Conservation (phyloP, 2,888 invertebrate genomes). For the Hydraecia micacea region DNA sequence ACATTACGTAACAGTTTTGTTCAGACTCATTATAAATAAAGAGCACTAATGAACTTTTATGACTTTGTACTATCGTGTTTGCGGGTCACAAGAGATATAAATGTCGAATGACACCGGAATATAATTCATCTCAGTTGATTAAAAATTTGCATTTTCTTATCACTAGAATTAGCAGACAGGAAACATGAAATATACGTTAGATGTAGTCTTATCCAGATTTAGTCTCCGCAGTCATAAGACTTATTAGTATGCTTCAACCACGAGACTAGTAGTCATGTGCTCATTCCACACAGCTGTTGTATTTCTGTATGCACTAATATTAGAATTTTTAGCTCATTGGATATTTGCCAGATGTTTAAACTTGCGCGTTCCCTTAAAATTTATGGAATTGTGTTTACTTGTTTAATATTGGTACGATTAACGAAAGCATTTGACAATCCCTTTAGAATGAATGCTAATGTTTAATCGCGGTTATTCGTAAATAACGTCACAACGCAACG, state of each 20-base stretch:
- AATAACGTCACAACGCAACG: constrained; percentile 16
- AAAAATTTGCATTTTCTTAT: constrained; percentile 35
- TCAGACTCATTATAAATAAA: constrained; percentile 43
- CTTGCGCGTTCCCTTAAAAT: constrained; percentile 80
- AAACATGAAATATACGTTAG: constrained; percentile 20
- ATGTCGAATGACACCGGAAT: constrained; percentile 13
- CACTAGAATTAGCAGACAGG: constrained; percentile 13
- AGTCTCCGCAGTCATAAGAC: constrained; percentile 68
- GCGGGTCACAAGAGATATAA: constrained; percentile 24
- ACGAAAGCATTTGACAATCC: constrained; percentile 37
- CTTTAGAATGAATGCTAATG: constrained; percentile 17
- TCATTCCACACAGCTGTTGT: constrained; percentile 82
- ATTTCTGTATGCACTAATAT: constrained; percentile 87
- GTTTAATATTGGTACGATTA: constrained; percentile 54
- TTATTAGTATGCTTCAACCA: constrained; percentile 64
- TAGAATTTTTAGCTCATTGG: constrained; percentile 88
- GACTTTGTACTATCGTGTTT: constrained; percentile 50
- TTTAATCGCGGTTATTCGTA: constrained; percentile 13
- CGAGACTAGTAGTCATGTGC: constrained; percentile 85
- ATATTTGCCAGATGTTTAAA: constrained; percentile 81
- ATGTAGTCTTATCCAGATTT: constrained; percentile 50
- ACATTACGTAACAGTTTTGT: constrained; percentile 37
- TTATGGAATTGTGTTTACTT: constrained; percentile 72
- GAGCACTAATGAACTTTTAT: constrained; percentile 44
- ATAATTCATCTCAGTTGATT: constrained; percentile 30